phyloP scores from a whole-genome alignment of 2,797 vertebrate genomes.

The Ibycter americanus region DNA sequence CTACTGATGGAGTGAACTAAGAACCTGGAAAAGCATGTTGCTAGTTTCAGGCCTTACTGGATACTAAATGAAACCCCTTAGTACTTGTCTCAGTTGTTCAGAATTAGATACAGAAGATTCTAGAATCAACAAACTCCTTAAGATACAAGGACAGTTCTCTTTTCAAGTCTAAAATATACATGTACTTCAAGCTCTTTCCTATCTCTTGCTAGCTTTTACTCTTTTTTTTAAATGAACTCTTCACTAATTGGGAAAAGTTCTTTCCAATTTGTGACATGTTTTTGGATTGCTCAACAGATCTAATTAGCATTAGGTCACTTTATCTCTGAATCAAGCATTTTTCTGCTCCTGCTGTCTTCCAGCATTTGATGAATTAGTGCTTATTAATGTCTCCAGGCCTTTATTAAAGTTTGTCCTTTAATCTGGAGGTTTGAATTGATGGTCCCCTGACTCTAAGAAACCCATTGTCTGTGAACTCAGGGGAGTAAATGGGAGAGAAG shows the following conservation, averaged over 20 bases:
- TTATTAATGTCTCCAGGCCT: slow-evolving; percentile 1
- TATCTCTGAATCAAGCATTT: slow-evolving; percentile 46
- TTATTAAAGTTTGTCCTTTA: slow-evolving; percentile 24
- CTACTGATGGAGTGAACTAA: not conserved
- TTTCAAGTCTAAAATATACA: not conserved
- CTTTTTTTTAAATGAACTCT: slow-evolving; percentile 2
- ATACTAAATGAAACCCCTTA: not conserved
- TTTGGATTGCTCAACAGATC: slow-evolving; percentile 45
- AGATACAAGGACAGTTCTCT: not conserved
- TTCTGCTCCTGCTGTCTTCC: slow-evolving; percentile 3
- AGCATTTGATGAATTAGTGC: slow-evolving; percentile 40
- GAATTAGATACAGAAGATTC: not conserved
- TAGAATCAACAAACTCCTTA: not conserved
- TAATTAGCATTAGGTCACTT: slow-evolving; percentile 60
- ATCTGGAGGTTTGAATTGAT: slow-evolving; percentile 24
- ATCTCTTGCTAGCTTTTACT: not conserved
- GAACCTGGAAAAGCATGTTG: not conserved
- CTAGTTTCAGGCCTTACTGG: not conserved
- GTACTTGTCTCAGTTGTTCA: not conserved
- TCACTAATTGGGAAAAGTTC: slow-evolving; percentile 20
- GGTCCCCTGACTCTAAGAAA: not conserved
- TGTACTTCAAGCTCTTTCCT: not conserved
- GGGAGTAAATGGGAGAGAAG: not conserved
- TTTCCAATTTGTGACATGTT: slow-evolving; percentile 23
- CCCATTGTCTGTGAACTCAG: not conserved